Conservation (phyloP, 2,888 invertebrate species). For the Andrena bucephala region DNA sequence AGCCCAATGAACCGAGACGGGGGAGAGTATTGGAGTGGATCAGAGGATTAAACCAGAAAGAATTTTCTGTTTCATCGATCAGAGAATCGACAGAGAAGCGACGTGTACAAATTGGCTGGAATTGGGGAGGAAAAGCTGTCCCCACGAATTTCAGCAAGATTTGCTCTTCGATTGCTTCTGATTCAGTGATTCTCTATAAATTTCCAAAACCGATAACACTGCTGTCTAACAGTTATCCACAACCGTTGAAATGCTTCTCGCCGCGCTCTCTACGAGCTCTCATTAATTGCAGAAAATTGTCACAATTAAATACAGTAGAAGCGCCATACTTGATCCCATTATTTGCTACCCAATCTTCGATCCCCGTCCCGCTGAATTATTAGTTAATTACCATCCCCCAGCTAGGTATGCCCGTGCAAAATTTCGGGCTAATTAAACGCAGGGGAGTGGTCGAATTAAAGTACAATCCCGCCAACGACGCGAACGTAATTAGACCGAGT, state of each 20-base stretch:
- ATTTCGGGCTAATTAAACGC: slow-evolving; percentile 20
- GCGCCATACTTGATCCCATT: background rate
- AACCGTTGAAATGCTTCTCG: too few relatives aligned
- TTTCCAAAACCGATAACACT: too few relatives aligned
- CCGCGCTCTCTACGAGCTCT: too few relatives aligned
- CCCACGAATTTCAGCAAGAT: background rate
- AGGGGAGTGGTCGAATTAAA: background rate
- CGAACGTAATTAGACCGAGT: slow-evolving; percentile 21
- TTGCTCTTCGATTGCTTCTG: background rate
- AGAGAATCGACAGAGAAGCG: background rate
- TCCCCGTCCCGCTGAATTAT: slow-evolving; percentile 12
- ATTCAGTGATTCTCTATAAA: too few relatives aligned
- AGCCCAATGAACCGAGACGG: background rate
- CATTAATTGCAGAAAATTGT: too few relatives aligned
- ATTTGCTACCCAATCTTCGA: background rate
- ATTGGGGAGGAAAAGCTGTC: slow-evolving; percentile 1
- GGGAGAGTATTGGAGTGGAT: background rate
- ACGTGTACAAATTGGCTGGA: background rate
- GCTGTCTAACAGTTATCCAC: too few relatives aligned
- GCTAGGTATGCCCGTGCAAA: background rate
- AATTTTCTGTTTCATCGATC: slow-evolving; percentile 2
- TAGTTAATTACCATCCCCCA: slow-evolving; percentile 10
- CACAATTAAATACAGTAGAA: background rate
- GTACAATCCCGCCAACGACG: background rate
- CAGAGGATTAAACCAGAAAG: background rate